Evolutionary conservation across 30 jellyfish, hydroid and myxozoan genomes (phyloP), one percentile per base, ranked within the genome.

Genomic region (Sanderia malayensis): DNA sequence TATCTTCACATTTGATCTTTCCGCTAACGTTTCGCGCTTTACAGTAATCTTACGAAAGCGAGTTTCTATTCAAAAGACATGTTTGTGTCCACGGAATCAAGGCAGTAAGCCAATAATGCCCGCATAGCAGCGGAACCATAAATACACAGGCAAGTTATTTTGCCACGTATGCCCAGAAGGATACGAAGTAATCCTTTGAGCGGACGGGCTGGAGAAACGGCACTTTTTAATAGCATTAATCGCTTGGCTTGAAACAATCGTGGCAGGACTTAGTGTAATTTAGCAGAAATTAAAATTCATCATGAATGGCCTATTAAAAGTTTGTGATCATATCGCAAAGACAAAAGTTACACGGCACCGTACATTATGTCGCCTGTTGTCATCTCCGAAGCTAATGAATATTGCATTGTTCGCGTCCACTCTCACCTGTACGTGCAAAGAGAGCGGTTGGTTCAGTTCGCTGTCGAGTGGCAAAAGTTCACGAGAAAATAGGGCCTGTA

Each of bases 1-100:
- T 6, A 37, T 4, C 13, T 37, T 37, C 10, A 37, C 13, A 37
- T 37, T 37, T 37, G 52, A 78, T 78, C 89, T 78, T 78, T 65
- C 89, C 89, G 89, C 89, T 63, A 66, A 33, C 74, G 44, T 78
- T 78, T 78, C 75, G 75, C 89, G 89, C 76, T 78, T 21, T 55
- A 64, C 89, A 31, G 89, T 78, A 78, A 64, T 78, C 89, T 44
- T 53, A 57, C 74, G 72, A 78, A 61, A 49, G 37, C 62, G 77
- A 30, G 24, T 55, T 27, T 60, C 45, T 29, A 57, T 25, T 46
- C 29, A 55, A 57, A 58, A 74, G 86, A 63, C 30, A 15, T 74
- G 29, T 58, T 64, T 44, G 75, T 33, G 70, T 46, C 74, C 45
- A 27, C 75, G 89, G 81, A 64, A 46, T 10, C 71, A 55, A 67